Evolutionary conservation across 2,888 invertebrate species (phyloP), one percentile per base, ranked within the genome.

Genomic region (Agrochola lychnidis): DNA sequence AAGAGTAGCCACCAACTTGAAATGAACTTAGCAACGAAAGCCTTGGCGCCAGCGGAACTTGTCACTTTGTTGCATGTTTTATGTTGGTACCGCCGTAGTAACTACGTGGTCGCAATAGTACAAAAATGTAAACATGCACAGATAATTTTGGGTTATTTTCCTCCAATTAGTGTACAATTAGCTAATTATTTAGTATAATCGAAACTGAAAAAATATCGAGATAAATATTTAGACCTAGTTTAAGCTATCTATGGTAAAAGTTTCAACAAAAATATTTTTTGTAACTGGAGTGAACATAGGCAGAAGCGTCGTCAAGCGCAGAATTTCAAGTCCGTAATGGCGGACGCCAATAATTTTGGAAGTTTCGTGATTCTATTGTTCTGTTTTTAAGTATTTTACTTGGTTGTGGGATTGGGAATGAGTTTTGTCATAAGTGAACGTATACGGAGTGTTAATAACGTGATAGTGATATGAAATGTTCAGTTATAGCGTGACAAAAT

Each of bases 301-400:
- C 94, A 94, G 93, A 96, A 96, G 96, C 96, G 95, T 95, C 94
- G 94, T 94, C 94, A 95, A 96, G 94, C 96, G 95, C 94, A 95
- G 94, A 95, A 94, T 94, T 94, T 94, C 93, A 93, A 95, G 95
- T 95, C 95, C 93, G 96, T 96, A 97, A 97, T 97, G 97, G 97
- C 97, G 97, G 97, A 96, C 96, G 95, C 95, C 93, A 95, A 95
- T 96, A 96, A 95, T 95, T 96, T 96, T 96, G 95, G 96, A 94
- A 96, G 95, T 96, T 96, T 97, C 94, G 96, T 96, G 96, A 94
- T 95, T 96, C 95, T 95, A 96, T 96, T 96, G 96, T 96, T 96
- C 95, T 94, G 94, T 95, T 94, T 94, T 94, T 93, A 88, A 94
- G 92, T 92, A 94, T 93, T 92, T 91, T 90, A 89, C 88, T 92